These are phyloP conservation scores for Pollicipes pollicipes DNA, from an alignment of 1,140 invertebrate genomes.

Conservation along the genomic window DNA sequence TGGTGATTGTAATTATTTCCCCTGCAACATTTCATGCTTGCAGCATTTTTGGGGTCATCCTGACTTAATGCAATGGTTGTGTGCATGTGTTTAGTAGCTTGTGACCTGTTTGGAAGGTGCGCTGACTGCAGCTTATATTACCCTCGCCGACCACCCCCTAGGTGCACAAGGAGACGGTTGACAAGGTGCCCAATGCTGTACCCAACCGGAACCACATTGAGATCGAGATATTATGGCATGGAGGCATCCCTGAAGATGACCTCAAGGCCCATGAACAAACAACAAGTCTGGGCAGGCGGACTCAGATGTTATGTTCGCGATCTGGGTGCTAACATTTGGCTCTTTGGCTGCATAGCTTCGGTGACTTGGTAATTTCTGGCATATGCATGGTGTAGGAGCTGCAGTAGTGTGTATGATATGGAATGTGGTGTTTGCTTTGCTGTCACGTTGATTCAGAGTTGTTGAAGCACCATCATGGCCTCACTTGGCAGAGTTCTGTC, in stretches of 20 bases:
- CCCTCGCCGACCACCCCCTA: constrained; percentile 23
- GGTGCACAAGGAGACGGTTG: constrained; percentile 99
- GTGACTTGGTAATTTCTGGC: too few relatives aligned
- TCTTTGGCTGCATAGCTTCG: too few relatives aligned
- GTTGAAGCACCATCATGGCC: too few relatives aligned
- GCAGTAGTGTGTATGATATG: too few relatives aligned
- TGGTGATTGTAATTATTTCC: neutral
- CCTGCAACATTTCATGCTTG: neutral
- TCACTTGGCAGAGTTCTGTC: too few relatives aligned
- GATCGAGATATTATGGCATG: constrained; percentile 99
- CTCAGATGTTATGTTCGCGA: constrained; percentile 20
- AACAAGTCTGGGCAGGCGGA: constrained; percentile 16
- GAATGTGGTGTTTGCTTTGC: too few relatives aligned
- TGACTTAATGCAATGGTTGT: neutral
- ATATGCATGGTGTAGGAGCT: too few relatives aligned
- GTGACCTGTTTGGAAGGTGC: too few relatives aligned
- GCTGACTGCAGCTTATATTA: constrained; percentile 12
- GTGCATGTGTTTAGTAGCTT: too few relatives aligned
- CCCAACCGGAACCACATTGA: constrained; percentile 96
- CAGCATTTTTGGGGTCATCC: neutral
- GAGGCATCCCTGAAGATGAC: constrained; percentile 93
- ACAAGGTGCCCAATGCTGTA: constrained; percentile 97
- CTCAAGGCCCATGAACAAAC: constrained; percentile 73
- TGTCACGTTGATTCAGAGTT: too few relatives aligned
- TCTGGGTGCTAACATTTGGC: too few relatives aligned